Percentiles rank a stretch among this genome's conserved stretches.
phyloP scores from a whole-genome alignment of 2,888 invertebrate species.

The Fabriciana adippe region DNA sequence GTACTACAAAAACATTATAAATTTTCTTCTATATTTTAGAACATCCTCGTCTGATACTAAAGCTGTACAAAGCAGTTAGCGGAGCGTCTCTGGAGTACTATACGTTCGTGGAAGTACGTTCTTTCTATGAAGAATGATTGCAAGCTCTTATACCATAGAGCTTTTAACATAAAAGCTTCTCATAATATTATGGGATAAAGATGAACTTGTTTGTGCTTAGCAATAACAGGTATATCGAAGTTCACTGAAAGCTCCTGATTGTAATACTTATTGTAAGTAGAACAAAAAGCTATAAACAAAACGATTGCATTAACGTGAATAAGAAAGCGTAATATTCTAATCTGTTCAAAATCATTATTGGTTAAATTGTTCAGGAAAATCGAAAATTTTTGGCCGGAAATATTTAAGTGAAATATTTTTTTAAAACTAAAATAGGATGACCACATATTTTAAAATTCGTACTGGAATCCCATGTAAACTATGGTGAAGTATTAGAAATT shows the following conservation, averaged over 20 bases:
- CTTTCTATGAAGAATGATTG: slow-evolving; percentile 19
- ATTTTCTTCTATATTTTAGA: neutral
- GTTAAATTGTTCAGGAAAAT: too few species aligned
- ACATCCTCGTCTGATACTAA: neutral
- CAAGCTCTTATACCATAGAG: slow-evolving; percentile 7
- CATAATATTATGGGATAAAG: slow-evolving; percentile 2
- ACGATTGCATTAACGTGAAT: too few species aligned
- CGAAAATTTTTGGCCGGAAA: too few species aligned
- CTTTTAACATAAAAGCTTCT: slow-evolving; percentile 14
- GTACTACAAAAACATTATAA: neutral
- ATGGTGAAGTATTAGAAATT: too few species aligned
- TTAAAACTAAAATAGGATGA: too few species aligned
- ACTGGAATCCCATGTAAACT: too few species aligned
- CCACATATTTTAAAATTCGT: too few species aligned
- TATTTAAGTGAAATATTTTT: too few species aligned
- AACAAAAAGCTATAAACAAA: too few species aligned
- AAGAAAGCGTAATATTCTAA: too few species aligned
- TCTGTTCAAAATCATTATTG: too few species aligned
- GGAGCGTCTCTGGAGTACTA: slow-evolving; percentile 3
- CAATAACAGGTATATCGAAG: neutral
- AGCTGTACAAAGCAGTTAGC: slow-evolving; percentile 5
- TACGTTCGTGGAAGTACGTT: slow-evolving; percentile 9
- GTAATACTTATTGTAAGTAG: too few species aligned
- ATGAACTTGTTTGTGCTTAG: neutral
- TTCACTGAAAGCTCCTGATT: neutral